A percentile compares a stretch with the other conserved stretches of the same genome.
Conservation (phyloP, 2,797 vertebrate genomes). For the Cyclopterus lumpus region DNA sequence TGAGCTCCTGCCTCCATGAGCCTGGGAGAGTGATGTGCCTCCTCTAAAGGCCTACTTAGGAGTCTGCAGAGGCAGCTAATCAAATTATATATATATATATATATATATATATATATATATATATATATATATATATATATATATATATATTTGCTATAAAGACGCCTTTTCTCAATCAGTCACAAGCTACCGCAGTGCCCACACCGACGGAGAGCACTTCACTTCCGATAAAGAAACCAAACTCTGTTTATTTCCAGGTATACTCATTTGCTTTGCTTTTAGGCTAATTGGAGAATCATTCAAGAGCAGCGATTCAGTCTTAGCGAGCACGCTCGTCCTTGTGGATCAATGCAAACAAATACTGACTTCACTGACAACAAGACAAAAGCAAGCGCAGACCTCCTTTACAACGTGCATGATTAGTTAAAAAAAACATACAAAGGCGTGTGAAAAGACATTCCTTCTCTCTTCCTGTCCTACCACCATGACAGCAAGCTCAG, state of each 20-base stretch:
- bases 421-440: not conserved
- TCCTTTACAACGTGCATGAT: conserved; percentile 12
- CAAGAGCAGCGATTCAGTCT: conserved; percentile 21
- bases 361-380: conserved; percentile 5
- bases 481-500: conserved; percentile 3
- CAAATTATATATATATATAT: no score
- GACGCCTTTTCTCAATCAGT: conserved; percentile 47
- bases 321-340: not conserved
- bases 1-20: conserved; percentile 29
- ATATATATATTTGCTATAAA: conserved; percentile 57
- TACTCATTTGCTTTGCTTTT: conserved; percentile 61
- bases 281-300: conserved; percentile 55
- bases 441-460: not conserved
- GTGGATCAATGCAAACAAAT: conserved; percentile 21
- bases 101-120: no score
- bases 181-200: conserved; percentile 39
- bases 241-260: conserved; percentile 43
- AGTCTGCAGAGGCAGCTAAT: conserved; percentile 63
- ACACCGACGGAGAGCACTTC: conserved; percentile 37
- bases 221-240: conserved; percentile 27
- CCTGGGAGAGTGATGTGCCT: conserved; percentile 48
- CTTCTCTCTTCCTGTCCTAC: not conserved
- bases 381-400: not conserved
- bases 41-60: conserved; percentile 61
- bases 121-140: no score